A percentile compares a stretch with the other conserved stretches of the same genome.
These are phyloP conservation scores for Escarpia spicata DNA, from an alignment of 2,888 invertebrate species.

Conservation along the genomic window DNA sequence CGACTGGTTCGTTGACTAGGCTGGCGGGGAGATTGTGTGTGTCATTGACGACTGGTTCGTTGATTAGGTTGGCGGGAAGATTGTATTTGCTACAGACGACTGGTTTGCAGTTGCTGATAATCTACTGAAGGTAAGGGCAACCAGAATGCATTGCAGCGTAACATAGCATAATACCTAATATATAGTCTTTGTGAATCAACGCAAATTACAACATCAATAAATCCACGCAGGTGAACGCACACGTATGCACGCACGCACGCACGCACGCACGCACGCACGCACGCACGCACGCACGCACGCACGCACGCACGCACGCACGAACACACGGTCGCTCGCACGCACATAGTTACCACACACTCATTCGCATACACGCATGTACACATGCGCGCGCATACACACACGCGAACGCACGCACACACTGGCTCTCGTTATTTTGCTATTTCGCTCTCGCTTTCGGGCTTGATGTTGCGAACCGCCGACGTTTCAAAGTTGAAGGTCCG, in stretches of 20 bases:
- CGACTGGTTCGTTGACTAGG: too few species aligned
- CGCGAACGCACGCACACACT: too few species aligned
- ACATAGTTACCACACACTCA: not conserved
- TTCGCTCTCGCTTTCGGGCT: too few species aligned
- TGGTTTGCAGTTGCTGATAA: constrained; percentile 55
- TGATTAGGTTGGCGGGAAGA: constrained; percentile 46
- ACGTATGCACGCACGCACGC: not conserved
- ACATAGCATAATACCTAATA: not conserved
- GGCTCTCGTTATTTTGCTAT: too few species aligned
- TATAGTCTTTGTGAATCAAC: too few species aligned
- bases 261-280: not conserved
- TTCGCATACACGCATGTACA: not conserved
- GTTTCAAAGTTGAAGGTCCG: too few species aligned
- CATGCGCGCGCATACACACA: too few species aligned
- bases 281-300: not conserved
- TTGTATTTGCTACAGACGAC: constrained; percentile 54
- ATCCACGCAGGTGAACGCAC: not conserved
- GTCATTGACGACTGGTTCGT: not conserved
- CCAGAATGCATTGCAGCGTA: not conserved
- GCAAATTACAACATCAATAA: not conserved
- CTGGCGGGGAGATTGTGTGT: too few species aligned
- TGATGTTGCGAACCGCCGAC: too few species aligned
- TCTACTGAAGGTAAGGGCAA: constrained; percentile 46
- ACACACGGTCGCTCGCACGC: too few species aligned
- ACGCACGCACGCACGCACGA: not conserved